Base-by-base conservation (phyloP, 2,113 vertebrate genomes). In the Plectropomus leopardus region DNA sequence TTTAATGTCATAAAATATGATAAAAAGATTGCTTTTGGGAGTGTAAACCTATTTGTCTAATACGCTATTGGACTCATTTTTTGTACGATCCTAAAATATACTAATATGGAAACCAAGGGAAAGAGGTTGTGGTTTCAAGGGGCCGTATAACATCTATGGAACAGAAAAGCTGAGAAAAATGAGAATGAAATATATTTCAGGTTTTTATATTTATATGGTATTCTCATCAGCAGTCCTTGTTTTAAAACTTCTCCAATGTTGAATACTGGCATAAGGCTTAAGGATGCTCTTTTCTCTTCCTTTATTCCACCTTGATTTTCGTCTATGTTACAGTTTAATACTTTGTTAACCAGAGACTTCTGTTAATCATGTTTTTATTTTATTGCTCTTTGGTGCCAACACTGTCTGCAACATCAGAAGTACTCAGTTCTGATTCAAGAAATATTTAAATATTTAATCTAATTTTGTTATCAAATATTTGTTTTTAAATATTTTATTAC, bases 1-100 rank as follows among this genome's bases (percentile, higher is more conserved):
- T 80, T 59, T 44, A 70, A 69, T 42, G 30, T 21, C 5, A 57
- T 6, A 57, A 68, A 48, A 13, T 76, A 13, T 80, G 51, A 66
- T 61, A 19, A 53, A 36, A 64, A 8, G 47, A 55, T 36, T 21
- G 19, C 30, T 24, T 47, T 13, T 55, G 9, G 63, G 32, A 73
- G 30, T 24, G 10, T 50, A 4, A 34, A 67, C 36, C 45, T 14
- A 21, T 36, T 63, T 30, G 64, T 53, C 23, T 32, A 19, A 9
- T 13, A 8, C 45, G 64, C 28, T 1, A 23, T 17, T 28, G 42
- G 17, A 50, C 7, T 4, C 1, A 4, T 47, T 7, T 32, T 8
- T 19, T n/a, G 36, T 34, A 45, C 15, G 1, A 2, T 58, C 16
- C 1, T 24, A 1, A 5, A 47, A 50, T 21, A 30, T 30, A 65